A percentile compares a stretch with the other conserved stretches of the same genome.
Evolutionary conservation across 2,113 vertebrate genomes (phyloP).

Genomic region (Hypomesus transpacificus): DNA sequence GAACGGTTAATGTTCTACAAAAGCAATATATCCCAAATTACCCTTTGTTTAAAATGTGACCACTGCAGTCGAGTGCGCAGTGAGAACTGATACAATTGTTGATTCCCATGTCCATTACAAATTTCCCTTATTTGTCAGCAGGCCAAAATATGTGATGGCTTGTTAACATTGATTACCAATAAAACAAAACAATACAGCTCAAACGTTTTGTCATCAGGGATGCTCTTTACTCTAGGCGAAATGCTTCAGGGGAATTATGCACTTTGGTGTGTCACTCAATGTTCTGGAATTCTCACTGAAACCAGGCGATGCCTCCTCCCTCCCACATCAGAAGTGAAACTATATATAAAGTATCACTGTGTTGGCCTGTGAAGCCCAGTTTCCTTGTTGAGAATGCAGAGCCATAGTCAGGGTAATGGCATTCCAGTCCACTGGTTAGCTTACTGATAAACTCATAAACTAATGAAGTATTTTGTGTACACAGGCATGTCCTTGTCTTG

Average conservation of each 20-base stretch:
- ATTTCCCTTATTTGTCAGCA: conserved; percentile 1
- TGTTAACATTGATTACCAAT: conserved; percentile 22
- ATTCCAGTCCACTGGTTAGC: conserved; percentile 46
- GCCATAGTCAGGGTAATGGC: conserved; percentile 15
- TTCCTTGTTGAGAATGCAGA: conserved; percentile 19
- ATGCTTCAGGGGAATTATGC: conserved; percentile 3
- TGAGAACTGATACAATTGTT: not conserved
- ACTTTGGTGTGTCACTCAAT: not conserved
- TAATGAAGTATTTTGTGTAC: conserved; percentile 47
- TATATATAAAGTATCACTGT: conserved; percentile 7
- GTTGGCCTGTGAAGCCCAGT: not conserved
- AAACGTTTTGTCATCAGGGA: not conserved
- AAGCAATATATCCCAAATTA: too few relatives aligned
- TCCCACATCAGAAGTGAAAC: conserved; percentile 38
- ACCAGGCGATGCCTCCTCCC: conserved; percentile 47
- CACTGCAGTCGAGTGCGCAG: not conserved
- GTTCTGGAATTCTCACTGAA: conserved; percentile 60
- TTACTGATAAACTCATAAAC: conserved; percentile 29
- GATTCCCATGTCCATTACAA: not conserved
- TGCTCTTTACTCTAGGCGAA: not conserved
- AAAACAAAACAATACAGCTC: not conserved
- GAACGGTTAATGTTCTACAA: too few relatives aligned
- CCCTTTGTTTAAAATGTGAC: too few relatives aligned
- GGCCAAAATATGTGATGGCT: not conserved
- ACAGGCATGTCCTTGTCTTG: conserved; percentile 8